Evolutionary conservation across 2,888 invertebrate species (phyloP).

Genomic region (Ellobium chinense): DNA sequence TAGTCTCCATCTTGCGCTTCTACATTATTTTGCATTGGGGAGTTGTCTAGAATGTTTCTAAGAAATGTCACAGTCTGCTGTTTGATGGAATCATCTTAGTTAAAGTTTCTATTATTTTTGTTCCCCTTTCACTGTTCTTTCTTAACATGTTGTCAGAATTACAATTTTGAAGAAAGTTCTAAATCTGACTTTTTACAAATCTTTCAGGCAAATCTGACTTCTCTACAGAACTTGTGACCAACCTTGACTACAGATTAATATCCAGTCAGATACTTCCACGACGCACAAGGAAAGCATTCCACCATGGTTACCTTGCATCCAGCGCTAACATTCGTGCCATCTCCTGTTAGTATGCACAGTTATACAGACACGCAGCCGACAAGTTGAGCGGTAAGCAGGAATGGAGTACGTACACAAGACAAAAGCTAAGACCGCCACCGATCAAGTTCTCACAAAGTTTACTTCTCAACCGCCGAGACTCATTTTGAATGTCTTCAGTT

Average conservation of each 20-base stretch:
- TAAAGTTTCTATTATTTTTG: background rate
- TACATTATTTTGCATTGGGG: too few relatives aligned
- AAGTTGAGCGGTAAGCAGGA: conserved; percentile 35
- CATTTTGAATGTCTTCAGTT: background rate
- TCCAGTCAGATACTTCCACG: background rate
- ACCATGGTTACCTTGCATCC: conserved; percentile 11
- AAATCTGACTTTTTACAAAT: background rate
- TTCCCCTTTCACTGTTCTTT: background rate
- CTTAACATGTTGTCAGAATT: background rate
- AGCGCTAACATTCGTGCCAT: conserved; percentile 23
- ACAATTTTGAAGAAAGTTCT: too few relatives aligned
- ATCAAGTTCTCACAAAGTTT: too few relatives aligned
- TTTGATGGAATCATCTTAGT: too few relatives aligned
- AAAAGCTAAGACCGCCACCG: conserved; percentile 45
- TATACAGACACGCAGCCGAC: background rate
- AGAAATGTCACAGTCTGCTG: too few relatives aligned
- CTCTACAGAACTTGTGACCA: background rate
- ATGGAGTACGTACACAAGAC: conserved; percentile 25
- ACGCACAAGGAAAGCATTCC: conserved; percentile 3
- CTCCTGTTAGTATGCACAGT: conserved; percentile 36
- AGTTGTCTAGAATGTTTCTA: too few relatives aligned
- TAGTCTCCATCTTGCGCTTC: too few relatives aligned
- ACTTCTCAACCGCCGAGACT: too few relatives aligned
- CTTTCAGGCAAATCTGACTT: too few relatives aligned
- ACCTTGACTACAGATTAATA: background rate